A percentile compares a stretch with the other conserved stretches of the same genome.
Evolutionary conservation across 2,113 vertebrate species (phyloP).

Genomic region (Mixornis gularis): DNA sequence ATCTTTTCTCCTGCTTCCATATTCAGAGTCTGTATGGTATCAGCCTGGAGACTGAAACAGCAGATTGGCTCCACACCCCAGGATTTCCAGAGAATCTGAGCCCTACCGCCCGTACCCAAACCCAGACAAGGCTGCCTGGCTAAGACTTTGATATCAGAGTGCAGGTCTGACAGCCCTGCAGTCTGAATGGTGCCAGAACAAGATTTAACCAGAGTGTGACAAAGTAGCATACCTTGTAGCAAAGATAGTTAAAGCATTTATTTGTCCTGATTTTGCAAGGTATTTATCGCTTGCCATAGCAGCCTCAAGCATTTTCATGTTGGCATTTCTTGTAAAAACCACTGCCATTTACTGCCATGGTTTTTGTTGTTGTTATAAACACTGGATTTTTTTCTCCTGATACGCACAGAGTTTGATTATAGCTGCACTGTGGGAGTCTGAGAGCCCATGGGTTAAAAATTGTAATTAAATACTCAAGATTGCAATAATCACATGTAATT

Average conservation of each 20-base stretch:
- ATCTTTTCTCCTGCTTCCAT: not conserved
- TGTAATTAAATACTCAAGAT: constrained; percentile 10
- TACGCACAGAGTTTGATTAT: not conserved
- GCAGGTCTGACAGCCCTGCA: accelerated
- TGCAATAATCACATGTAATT: constrained; percentile 20
- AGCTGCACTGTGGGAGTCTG: not conserved
- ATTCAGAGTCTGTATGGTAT: not conserved
- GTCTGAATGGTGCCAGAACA: not conserved
- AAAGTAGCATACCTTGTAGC: not conserved
- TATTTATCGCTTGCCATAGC: not conserved
- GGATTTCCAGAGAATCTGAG: not conserved
- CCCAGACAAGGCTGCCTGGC: not conserved
- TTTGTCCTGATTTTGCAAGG: not conserved
- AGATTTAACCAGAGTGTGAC: not conserved
- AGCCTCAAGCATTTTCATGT: not conserved
- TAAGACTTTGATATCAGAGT: not conserved
- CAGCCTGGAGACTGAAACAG: not conserved
- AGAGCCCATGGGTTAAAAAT: constrained; percentile 7
- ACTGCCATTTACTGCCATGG: not conserved
- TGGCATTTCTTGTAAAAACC: not conserved
- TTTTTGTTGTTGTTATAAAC: not conserved
- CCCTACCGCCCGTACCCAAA: not conserved
- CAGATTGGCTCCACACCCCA: not conserved
- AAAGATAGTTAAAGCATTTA: not conserved
- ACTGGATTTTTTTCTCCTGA: not conserved